Evolutionary conservation across 2,113 vertebrate genomes (phyloP).

Genomic region (Cervus canadensis): DNA sequence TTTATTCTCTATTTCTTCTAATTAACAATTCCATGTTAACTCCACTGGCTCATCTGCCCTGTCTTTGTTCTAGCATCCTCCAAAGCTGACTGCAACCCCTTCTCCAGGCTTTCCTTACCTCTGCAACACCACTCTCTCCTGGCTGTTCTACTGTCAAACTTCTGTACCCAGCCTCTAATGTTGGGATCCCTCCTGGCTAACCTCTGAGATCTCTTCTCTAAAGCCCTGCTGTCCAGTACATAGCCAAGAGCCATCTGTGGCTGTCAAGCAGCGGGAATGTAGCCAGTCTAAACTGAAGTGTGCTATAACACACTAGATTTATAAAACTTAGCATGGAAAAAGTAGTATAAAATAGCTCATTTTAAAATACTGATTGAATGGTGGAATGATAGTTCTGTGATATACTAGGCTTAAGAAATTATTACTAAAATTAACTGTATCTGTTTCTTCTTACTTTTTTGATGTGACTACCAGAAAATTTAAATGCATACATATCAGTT

Average conservation of each 20-base stretch:
- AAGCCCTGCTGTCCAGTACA: not conserved
- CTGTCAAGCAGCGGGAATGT: rapidly evolving
- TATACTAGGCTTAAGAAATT: not conserved
- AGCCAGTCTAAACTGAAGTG: not conserved
- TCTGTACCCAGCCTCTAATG: not conserved
- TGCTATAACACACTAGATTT: not conserved
- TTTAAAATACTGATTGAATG: not conserved
- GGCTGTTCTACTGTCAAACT: not conserved
- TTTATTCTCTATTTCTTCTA: not conserved
- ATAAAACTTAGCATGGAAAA: not conserved
- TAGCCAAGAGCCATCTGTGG: not conserved
- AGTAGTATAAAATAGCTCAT: too few relatives aligned
- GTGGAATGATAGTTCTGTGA: not conserved
- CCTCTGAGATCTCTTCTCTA: not conserved
- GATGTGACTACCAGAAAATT: not conserved
- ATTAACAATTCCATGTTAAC: too few relatives aligned
- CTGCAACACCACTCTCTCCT: not conserved
- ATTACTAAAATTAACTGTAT: not conserved
- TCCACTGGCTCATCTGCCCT: not conserved
- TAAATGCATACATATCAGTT: not conserved
- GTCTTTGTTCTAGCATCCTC: not conserved
- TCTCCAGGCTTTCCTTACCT: not conserved
- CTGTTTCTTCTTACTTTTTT: not conserved
- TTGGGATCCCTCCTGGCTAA: not conserved
- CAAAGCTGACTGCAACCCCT: not conserved